Percentiles rank a stretch among this genome's conserved stretches.
phyloP scores from a whole-genome alignment of 2,113 vertebrate species.

The Clarias gariepinus region DNA sequence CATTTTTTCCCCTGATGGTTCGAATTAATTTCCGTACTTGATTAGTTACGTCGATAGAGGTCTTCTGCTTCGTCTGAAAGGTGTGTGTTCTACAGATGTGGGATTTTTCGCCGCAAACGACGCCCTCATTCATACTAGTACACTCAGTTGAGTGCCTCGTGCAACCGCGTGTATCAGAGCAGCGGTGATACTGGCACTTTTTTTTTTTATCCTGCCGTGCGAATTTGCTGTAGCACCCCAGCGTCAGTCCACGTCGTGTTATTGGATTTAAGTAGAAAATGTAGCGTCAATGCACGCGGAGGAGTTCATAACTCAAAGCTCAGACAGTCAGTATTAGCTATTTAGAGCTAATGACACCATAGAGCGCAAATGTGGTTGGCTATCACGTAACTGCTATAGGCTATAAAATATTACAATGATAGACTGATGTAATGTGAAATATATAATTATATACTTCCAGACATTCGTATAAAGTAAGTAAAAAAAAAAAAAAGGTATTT shows the following conservation, averaged over 20 bases:
- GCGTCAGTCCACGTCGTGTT: background rate
- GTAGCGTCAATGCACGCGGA: background rate
- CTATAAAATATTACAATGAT: background rate
- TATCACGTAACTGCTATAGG: background rate
- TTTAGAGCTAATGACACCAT: background rate
- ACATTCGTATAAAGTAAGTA: background rate
- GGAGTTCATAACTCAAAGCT: background rate
- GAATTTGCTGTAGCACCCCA: background rate
- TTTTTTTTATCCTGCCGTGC: background rate
- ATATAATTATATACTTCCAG: background rate
- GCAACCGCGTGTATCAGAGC: background rate
- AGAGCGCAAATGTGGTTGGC: background rate
- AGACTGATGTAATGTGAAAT: background rate
- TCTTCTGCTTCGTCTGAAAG: background rate
- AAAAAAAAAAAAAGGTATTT: background rate
- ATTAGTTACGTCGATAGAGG: background rate
- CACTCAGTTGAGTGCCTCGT: background rate
- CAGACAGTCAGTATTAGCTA: background rate
- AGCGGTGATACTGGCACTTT: background rate
- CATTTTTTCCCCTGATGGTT: background rate
- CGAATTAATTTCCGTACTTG: background rate
- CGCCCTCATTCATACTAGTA: background rate
- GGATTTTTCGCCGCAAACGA: constrained; percentile 7
- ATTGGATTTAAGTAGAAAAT: background rate
- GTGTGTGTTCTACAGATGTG: background rate